Evolutionary conservation across 2,888 invertebrate genomes (phyloP), one percentile per base, ranked within the genome.

Genomic region (Ptychoptera albimana): DNA sequence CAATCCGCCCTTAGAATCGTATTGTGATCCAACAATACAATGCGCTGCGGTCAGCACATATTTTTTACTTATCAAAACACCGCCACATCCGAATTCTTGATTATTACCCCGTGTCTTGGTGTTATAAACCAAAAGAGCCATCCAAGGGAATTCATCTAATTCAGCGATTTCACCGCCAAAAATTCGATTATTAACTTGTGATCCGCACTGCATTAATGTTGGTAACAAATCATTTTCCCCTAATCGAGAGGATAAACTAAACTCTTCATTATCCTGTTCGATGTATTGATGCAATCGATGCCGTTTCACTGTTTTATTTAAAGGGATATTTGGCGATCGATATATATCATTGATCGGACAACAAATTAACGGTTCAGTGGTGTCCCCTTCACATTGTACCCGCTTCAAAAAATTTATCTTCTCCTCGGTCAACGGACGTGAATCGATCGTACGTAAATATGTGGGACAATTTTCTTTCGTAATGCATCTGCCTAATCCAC

Each of bases 131-230:
- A 76, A 50, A 15, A 75, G 51, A 0, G 71, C 72, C 69, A 75
- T 68, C 77, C 77, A 77, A 0, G 76, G 75, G 56, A 73, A 76
- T 53, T 77, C 77, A 45, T 75, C 75, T 6, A 75, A 54, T n/a
- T 75, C 74, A 1, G 77, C 74, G 38, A 71, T 63, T 45, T 69
- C 67, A 9, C 79, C 79, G 39, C 75, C 75, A 50, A 70, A 72
- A 41, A 79, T 73, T 41, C 72, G 69, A 56, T 78, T 71, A n/a
- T 68, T 71, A 40, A 68, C 66, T 34, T 67, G 69, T 14, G 68
- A 55, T 8, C 79, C 79, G 49, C 79, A 79, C 42, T 67, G 1
- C 1, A 31, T 34, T 15, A 8, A 12, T 16, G 13, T 35, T 8
- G 42, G 42, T 9, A 42, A 23, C 8, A 42, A 16, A 23, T 42